A percentile compares a stretch with the other conserved stretches of the same genome.
phyloP scores from a whole-genome alignment of 2,888 invertebrate species.

The Clivina fossor region DNA sequence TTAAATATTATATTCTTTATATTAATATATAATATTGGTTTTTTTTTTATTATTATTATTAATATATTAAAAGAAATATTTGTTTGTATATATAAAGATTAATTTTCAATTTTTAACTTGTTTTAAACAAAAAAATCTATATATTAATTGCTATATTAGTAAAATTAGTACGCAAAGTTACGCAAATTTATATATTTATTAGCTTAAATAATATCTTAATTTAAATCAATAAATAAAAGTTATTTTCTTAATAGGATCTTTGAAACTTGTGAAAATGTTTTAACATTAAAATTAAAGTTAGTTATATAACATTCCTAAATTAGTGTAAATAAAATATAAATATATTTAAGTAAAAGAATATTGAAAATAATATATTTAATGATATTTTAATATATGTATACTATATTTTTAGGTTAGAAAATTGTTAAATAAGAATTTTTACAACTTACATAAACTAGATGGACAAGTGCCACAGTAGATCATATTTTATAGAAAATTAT shows the following conservation, averaged over 20 bases:
- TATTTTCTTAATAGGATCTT: too few species aligned
- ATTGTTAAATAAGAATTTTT: conserved; percentile 10
- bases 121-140: too few species aligned
- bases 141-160: too few species aligned
- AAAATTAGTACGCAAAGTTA: too few species aligned
- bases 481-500: conserved; percentile 9
- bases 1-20: too few species aligned
- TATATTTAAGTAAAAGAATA: conserved; percentile 3
- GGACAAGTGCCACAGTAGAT: conserved; percentile 13
- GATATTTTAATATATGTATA: conserved; percentile 12
- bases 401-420: conserved; percentile 5
- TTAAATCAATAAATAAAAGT: too few species aligned
- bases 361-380: conserved; percentile 15
- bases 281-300: too few species aligned
- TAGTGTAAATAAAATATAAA: conserved; percentile 15
- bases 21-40: conserved; percentile 5
- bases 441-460: conserved; percentile 15
- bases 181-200: too few species aligned
- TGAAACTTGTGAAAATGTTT: too few species aligned
- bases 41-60: conserved; percentile 1
- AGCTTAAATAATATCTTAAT: too few species aligned
- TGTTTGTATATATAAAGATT: too few species aligned
- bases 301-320: conserved; percentile 16
- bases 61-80: not conserved
- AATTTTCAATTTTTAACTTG: too few species aligned